Evolutionary conservation across 2,888 invertebrate species (phyloP).

Genomic region (Aleiodes testaceus): DNA sequence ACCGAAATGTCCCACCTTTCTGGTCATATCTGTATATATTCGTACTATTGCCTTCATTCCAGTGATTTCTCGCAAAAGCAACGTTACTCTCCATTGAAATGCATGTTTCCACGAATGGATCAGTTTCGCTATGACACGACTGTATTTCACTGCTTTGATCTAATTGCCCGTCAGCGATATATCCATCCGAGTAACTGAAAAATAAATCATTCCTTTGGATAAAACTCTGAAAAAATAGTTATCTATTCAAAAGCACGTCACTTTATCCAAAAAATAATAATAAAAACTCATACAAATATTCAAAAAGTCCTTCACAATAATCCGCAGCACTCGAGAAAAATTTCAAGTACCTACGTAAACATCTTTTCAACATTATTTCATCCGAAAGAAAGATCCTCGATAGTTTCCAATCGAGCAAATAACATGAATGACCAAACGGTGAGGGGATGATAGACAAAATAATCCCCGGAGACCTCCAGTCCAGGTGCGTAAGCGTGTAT

Average conservation of each 20-base stretch:
- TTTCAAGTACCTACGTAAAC: neutral
- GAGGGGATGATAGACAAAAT: conserved; percentile 38
- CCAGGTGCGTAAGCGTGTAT: conserved; percentile 36
- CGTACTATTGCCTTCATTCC: neutral
- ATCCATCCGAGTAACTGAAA: conserved; percentile 2
- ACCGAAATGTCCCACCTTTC: neutral
- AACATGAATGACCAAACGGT: conserved; percentile 56
- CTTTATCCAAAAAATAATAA: neutral
- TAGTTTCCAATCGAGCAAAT: conserved; percentile 59
- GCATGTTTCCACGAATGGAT: conserved; percentile 11
- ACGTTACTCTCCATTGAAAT: conserved; percentile 27
- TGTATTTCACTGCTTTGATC: conserved; percentile 15
- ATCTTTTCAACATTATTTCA: conserved; percentile 27
- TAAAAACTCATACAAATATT: neutral
- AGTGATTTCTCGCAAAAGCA: neutral
- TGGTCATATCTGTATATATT: neutral
- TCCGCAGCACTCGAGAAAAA: neutral
- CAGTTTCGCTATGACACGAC: conserved; percentile 3
- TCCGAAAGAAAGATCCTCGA: conserved; percentile 50
- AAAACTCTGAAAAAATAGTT: too few species aligned
- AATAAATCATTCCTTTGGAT: neutral
- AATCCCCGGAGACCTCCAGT: conserved; percentile 51
- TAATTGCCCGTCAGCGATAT: conserved; percentile 1
- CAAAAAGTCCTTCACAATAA: neutral
- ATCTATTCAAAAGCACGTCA: too few species aligned